Base-by-base conservation (phyloP, 2,888 invertebrate genomes). In the Trichopria drosophilae region DNA sequence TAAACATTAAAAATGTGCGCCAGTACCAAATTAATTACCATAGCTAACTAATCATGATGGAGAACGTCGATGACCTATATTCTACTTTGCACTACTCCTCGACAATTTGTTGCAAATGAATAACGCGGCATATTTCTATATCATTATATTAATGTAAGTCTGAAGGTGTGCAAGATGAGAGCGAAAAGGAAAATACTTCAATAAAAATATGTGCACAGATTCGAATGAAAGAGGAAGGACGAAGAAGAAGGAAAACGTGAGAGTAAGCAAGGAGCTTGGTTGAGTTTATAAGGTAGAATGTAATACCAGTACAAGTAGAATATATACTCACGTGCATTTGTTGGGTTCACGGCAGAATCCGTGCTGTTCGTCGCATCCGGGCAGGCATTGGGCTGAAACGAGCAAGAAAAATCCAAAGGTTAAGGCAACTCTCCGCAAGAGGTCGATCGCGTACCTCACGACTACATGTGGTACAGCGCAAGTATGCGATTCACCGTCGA, bases 251-350 rank as follows among this genome's bases (percentile, higher is more conserved):
- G 53, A 57, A 57, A n/a, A n/a, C n/a, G n/a, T n/a, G n/a, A n/a
- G n/a, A n/a, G n/a, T n/a, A n/a, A n/a, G n/a, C n/a, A n/a, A n/a
- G n/a, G n/a, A n/a, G n/a, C n/a, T n/a, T n/a, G n/a, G n/a, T n/a
- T n/a, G n/a, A n/a, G n/a, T n/a, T n/a, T 24, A 44, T 28, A 28
- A 37, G 58, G 44, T 44, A 44, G 54, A 53, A 57, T 51, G 55
- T 51, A 55, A 49, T 43, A 49, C 35, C 37, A 48, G 45, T 57
- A 58, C 44, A 48, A 49, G 32, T 39, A 43, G 19, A 47, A 29
- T 6, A 37, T 52, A 77, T 82, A 93, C 94, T 93, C 85, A 95
- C 94, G 84, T 84, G 93, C 97, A 97, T 80, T 94, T 91, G 82
- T 91, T 89, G 73, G 97, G 96, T 76, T 85, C 84, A 73, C 83